Base-by-base conservation (phyloP, 1,140 invertebrate species). In the Helicoverpa zea region DNA sequence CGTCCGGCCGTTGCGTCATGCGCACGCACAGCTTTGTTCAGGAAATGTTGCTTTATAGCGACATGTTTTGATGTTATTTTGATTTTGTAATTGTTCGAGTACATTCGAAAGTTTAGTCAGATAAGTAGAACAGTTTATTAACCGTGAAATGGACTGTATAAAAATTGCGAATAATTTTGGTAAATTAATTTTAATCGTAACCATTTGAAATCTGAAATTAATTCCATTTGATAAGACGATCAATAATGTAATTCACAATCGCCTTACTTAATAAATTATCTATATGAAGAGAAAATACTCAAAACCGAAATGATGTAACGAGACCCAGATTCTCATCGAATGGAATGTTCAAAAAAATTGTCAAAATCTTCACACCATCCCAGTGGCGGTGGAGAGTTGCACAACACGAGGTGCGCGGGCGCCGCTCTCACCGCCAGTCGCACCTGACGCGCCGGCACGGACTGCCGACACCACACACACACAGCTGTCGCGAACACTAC, bases 401-500 rank as follows among this genome's bases (percentile, higher is more conserved):
- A 86, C 88, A 89, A 89, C 82, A 5, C 72, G 73, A 23, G 35
- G 51, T 14, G 76, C 76, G 76, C 63, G 13, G 29, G 76, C 75
- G 63, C 29, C 74, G 77, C 86, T 85, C 86, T 86, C 84, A 80
- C 83, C 83, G 63, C n/a, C 88, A 91, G 90, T 91, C 83, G 86
- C 90, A 91, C 87, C 87, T 86, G 88, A 89, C 88, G 82, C 85
- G 83, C 83, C 85, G 82, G 78, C 86, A 80, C 81, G 80, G 35
- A 73, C 76, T 79, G 47, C 76, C 74, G 79, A 86, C 86, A 81
- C 75, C 59, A 75, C 56, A 52, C 77, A 30, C 80, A 35, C 70
- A 66, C 66, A 80, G 59, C 68, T 35, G 11, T 47, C 49, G 52
- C 49, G 47, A 52, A 80, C 76, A 81, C 49, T 29, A 73, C 80